Conservation (phyloP, 2,113 vertebrate species). For the Xiphophorus hellerii region DNA sequence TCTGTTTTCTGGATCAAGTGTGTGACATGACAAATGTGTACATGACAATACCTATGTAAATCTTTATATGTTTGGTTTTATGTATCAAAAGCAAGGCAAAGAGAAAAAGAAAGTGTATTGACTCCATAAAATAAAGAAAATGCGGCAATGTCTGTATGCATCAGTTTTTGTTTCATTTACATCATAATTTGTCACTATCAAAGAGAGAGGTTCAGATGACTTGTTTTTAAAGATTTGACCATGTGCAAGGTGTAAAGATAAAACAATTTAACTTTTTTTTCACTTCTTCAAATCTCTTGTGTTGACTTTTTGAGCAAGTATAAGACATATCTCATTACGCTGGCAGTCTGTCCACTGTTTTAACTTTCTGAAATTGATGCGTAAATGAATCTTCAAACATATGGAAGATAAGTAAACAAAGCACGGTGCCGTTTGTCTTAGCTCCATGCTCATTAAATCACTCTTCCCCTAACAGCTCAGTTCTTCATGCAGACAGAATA, state of each 20-base stretch:
- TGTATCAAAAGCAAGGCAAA: constrained; percentile 34
- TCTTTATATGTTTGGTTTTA: constrained; percentile 54
- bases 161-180: constrained; percentile 23
- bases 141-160: background rate
- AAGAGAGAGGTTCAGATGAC: constrained; percentile 11
- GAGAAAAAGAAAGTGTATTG: background rate
- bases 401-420: background rate
- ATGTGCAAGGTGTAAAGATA: constrained; percentile 19
- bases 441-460: constrained; percentile 50
- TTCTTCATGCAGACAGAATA: constrained; percentile 70
- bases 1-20: constrained; percentile 41
- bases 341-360: background rate
- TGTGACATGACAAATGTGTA: constrained; percentile 54
- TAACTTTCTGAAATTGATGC: background rate
- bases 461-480: constrained; percentile 40
- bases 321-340: background rate
- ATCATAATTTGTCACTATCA: constrained; percentile 24
- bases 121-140: constrained; percentile 20
- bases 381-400: background rate
- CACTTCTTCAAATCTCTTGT: background rate
- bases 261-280: background rate
- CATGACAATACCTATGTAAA: constrained; percentile 69
- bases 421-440: constrained; percentile 23
- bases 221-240: constrained; percentile 38
- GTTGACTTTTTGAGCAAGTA: background rate